phyloP scores from a whole-genome alignment of 2,113 vertebrate genomes.

The Diglossa brunneiventris region DNA sequence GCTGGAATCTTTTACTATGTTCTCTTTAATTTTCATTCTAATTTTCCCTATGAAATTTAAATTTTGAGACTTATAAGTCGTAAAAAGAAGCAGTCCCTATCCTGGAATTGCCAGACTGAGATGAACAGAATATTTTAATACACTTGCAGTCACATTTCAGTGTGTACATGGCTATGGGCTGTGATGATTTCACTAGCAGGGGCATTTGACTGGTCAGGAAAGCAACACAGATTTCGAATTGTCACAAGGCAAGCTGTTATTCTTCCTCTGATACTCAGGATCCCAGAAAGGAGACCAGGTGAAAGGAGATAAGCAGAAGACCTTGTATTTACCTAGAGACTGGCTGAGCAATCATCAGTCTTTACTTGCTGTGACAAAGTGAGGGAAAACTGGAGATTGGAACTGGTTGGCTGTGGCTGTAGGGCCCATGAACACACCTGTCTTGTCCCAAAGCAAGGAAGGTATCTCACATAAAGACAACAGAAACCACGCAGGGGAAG shows the following conservation, averaged over 20 bases:
- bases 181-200: not conserved
- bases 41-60: not conserved
- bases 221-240: not conserved
- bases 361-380: not conserved
- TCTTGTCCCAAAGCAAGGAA: not conserved
- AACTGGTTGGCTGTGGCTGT: not conserved
- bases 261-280: not conserved
- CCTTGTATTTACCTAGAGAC: not conserved
- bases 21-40: not conserved
- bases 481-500: not conserved
- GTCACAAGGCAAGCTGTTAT: not conserved
- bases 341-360: not conserved
- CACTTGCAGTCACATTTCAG: not conserved
- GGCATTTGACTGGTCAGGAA: not conserved
- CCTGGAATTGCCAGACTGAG: not conserved
- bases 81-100: not conserved
- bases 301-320: not conserved
- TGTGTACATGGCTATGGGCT: not conserved
- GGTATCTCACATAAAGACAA: not conserved
- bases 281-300: not conserved
- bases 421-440: not conserved
- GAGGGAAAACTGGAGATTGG: not conserved
- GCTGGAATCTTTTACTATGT: not conserved
- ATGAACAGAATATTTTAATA: not conserved
- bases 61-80: not conserved